These are phyloP conservation scores for Zaprionus obscuricornis DNA, from an alignment of 2,888 invertebrate genomes.

Conservation along the genomic window DNA sequence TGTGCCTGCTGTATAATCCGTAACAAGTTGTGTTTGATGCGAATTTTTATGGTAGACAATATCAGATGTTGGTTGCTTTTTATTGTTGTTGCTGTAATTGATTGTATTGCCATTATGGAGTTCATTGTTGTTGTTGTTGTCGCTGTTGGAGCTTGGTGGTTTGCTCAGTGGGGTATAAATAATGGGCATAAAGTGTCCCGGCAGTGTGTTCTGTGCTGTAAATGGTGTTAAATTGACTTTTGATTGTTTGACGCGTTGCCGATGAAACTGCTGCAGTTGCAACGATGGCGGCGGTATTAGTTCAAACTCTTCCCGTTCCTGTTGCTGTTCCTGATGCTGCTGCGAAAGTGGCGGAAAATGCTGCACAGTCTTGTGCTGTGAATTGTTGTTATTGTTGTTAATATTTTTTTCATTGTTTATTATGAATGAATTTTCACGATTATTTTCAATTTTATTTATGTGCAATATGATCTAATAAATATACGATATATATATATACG, in stretches of 20 bases:
- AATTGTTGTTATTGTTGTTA: no score
- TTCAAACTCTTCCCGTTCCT: constrained; percentile 54
- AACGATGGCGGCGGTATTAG: constrained; percentile 48
- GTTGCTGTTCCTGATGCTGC: constrained; percentile 32
- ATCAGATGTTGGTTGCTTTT: constrained; percentile 48
- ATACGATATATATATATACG: background rate
- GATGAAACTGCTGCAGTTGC: constrained; percentile 51
- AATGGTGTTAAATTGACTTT: constrained; percentile 85
- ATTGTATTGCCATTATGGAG: constrained; percentile 60
- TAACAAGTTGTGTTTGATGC: constrained; percentile 69
- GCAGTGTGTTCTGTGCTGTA: constrained; percentile 85
- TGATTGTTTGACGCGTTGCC: constrained; percentile 78
- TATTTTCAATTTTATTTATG: constrained; percentile 62
- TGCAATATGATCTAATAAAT: constrained; percentile 16
- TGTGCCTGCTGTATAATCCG: constrained; percentile 61
- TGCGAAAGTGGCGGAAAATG: constrained; percentile 74
- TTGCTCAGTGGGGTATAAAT: constrained; percentile 82
- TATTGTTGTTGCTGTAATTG: constrained; percentile 59
- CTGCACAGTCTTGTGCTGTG: constrained; percentile 80
- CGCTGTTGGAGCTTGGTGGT: constrained; percentile 41
- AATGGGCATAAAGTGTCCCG: constrained; percentile 85
- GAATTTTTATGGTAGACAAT: constrained; percentile 68
- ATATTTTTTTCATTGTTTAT: no score
- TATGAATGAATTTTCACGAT: constrained; percentile 60
- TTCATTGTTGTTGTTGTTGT: constrained; percentile 44